These are phyloP conservation scores for Cephonodes hylas DNA, from an alignment of 2,888 invertebrate genomes.

Conservation along the genomic window DNA sequence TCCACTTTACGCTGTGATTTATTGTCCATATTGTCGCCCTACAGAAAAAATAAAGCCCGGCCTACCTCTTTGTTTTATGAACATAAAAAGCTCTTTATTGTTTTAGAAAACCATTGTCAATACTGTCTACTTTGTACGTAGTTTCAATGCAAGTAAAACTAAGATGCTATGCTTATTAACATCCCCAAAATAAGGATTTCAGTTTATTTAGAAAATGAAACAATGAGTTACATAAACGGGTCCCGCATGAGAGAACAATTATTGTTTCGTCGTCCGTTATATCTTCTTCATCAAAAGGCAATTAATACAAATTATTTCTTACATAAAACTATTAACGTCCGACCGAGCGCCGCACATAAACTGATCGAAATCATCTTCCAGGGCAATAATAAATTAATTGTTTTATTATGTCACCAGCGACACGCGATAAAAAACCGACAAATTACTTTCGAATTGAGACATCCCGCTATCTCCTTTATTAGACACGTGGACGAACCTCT, in stretches of 20 bases:
- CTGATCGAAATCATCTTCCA: conserved; percentile 69
- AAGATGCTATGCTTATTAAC: not conserved
- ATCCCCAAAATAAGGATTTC: not conserved
- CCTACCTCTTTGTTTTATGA: not conserved
- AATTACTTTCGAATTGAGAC: conserved; percentile 75
- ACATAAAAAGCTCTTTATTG: not conserved
- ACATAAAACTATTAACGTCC: conserved; percentile 76
- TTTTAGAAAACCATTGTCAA: conserved; percentile 15
- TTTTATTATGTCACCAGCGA: conserved; percentile 75
- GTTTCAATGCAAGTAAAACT: not conserved
- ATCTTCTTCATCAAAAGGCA: conserved; percentile 65
- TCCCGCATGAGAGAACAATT: conserved; percentile 58
- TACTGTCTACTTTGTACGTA: not conserved
- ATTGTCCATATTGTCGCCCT: not conserved
- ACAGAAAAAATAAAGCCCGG: not conserved
- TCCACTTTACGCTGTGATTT: conserved; percentile 1
- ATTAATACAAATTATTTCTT: conserved; percentile 77
- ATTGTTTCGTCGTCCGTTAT: conserved; percentile 46
- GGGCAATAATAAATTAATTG: conserved; percentile 76
- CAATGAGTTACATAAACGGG: conserved; percentile 30
- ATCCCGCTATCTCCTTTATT: conserved; percentile 75
- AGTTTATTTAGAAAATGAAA: conserved; percentile 2
- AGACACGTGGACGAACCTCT: conserved; percentile 56
- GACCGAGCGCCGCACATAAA: conserved; percentile 65
- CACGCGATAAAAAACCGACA: conserved; percentile 70